Evolutionary conservation across 2,113 vertebrate species (phyloP).

Genomic region (Sphyrna mokarran): DNA sequence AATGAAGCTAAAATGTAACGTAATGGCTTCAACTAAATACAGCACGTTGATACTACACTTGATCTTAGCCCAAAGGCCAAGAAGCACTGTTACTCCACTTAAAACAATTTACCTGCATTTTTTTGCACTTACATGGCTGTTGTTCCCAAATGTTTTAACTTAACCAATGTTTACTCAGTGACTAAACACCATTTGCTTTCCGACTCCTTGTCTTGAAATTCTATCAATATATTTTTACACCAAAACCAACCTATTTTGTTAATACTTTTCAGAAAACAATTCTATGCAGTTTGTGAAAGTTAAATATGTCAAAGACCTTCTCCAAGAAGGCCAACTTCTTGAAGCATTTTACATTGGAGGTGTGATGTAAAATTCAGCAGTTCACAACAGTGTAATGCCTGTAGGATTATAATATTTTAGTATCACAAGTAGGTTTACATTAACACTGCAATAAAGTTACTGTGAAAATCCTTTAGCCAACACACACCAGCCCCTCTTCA

Average conservation of each 20-base stretch:
- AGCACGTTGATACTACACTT: no score
- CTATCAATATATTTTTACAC: background rate
- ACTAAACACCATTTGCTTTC: background rate
- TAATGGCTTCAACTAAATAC: no score
- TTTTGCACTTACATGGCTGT: background rate
- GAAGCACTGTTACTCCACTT: background rate
- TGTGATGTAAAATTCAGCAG: background rate
- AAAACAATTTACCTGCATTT: constrained; percentile 1
- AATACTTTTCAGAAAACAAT: background rate
- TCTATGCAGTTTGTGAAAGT: background rate
- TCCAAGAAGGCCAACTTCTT: background rate
- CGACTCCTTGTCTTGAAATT: background rate
- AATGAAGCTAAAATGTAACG: no score
- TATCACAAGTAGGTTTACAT: no score
- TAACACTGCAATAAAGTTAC: no score
- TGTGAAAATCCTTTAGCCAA: no score
- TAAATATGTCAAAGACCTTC: background rate
- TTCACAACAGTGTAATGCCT: background rate
- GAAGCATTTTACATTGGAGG: background rate
- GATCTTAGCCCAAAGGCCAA: no score
- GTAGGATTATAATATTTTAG: background rate
- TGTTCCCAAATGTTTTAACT: background rate
- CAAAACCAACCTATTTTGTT: background rate
- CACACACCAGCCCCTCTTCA: no score
- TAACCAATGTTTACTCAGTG: background rate